A percentile compares a stretch with the other conserved stretches of the same genome.
Evolutionary conservation across 1,140 invertebrate genomes (phyloP).

Genomic region (Drosophila littoralis): DNA sequence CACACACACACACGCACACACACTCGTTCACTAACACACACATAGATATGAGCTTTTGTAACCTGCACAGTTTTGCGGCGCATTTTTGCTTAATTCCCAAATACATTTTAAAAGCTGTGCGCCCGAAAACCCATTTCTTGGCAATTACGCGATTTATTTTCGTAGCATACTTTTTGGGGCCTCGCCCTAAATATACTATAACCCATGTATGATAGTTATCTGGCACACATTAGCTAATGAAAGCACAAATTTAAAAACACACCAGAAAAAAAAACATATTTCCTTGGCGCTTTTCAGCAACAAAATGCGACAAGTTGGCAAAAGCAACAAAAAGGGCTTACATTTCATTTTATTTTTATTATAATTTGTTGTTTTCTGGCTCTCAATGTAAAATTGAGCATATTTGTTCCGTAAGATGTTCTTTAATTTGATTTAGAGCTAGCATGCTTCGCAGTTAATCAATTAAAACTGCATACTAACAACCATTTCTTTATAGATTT

Average conservation of each 20-base stretch:
- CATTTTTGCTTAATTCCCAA: conserved; percentile 36
- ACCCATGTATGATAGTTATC: conserved; percentile 43
- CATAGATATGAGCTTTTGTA: conserved; percentile 12
- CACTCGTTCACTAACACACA: conserved; percentile 18
- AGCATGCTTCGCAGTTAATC: too few species aligned
- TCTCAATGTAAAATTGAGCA: background rate
- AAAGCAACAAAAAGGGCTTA: conserved; percentile 2
- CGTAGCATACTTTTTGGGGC: conserved; percentile 31
- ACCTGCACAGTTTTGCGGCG: conserved; percentile 15
- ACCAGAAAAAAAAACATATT: conserved; percentile 18
- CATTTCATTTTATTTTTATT: conserved; percentile 34
- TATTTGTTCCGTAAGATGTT: background rate
- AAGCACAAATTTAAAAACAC: conserved; percentile 31
- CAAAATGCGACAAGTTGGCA: conserved; percentile 45
- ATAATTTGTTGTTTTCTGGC: background rate
- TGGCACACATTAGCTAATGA: conserved; percentile 57
- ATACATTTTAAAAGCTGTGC: conserved; percentile 39
- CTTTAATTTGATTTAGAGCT: too few species aligned
- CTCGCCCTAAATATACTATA: background rate
- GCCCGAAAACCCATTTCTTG: conserved; percentile 22
- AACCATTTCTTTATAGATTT: too few species aligned
- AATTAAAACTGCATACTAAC: too few species aligned
- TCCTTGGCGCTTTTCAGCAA: conserved; percentile 34
- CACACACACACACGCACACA: conserved; percentile 20
- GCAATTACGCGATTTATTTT: conserved; percentile 44